Base-by-base conservation (phyloP, 1,140 invertebrate genomes). In the Semibalanus balanoides region DNA sequence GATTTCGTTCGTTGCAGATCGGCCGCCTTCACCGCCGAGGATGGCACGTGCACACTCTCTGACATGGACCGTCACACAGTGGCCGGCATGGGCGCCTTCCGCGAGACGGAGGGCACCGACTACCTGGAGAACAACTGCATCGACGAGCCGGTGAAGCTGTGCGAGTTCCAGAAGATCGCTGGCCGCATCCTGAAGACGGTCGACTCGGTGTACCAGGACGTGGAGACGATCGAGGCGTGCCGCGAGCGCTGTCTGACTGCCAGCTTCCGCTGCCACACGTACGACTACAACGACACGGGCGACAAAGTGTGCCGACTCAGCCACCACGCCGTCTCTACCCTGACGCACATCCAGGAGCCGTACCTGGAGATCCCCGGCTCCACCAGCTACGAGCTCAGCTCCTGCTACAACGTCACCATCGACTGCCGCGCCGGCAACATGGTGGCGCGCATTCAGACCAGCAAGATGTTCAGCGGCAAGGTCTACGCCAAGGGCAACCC, bases 381-480 rank as follows among this genome's bases (percentile, higher is more conserved):
- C 28, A 80, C 82, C 0, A 96, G 94, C 17, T 96, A 95, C 84
- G 94, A 97, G 85, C 85, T 97, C 74, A 92, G 92, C 78, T 94
- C 94, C 11, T 97, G 94, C 83, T 97, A 96, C 87, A 96, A 96
- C 83, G 93, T 96, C 29, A 93, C 91, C 79, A 94, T 96, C 80
- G 93, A 95, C 82, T 97, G 95, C 81, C 81, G 83, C 51, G 82
- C 86, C 19, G 81, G 83, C 9, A 84, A 87, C 75, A 85, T 87
- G 85, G 79, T 86, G 1, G 86, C 86, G 30, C 82, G 79, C 31
- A 82, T 87, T 31, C 82, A 82, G 76, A 87, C 87, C 17, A 86
- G 85, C 77, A 86, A 85, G 77, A 80, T 87, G 72, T 88, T 88
- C 82, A 85, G 84, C 78, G 86, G 86, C 14, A 86, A 87, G 78